Base-by-base conservation (phyloP, 2,797 vertebrate species). In the Anomalospiza imberbis region DNA sequence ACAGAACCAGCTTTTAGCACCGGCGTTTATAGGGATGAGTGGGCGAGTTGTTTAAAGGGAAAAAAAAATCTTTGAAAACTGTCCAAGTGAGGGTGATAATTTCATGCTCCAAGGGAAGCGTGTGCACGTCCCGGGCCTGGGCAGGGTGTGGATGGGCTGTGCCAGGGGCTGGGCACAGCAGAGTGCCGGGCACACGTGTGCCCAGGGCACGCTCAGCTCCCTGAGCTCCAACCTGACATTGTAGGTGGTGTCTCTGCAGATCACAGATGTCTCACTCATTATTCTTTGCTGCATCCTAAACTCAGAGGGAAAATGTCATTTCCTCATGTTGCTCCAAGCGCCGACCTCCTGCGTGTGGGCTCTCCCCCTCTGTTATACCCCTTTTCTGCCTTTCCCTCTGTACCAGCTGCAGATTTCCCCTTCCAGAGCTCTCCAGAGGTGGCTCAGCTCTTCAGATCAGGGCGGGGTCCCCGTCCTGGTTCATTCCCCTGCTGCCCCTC, bases 31-130 rank as follows among this genome's bases (percentile, higher is more conserved):
- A 84, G 92, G 95, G 93, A 84, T 86, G 95, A 93, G 95, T 96
- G 91, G 95, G 95, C 76, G 93, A 95, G 88, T 93, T 96, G 92
- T 96, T 94, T 96, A 82, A 94, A 94, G 88, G 85, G 20, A 12
- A 11, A 54, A 11, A 54, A 75, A 22, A 34, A 17, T 60, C 81
- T 71, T 92, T 96, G 95, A 94, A 93, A 96, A 85, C 61, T 51
- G 91, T 92, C 96, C 96, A 97, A 96, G 94, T 19, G 20, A 84
- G 74, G 92, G 92, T 57, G 93, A 89, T 87, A 82, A 87, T 87
- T 92, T 44, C 80, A 50, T 57, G 67, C 81, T 66, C 7, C 38
- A 1, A 79, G 73, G 84, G 91, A 83, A 77, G 78, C 14, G 12
- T 24, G 26, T 17, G 79, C 32, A 28, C 3, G 1, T 16, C 88